A percentile compares a stretch with the other conserved stretches of the same genome.
These are phyloP conservation scores for Ctena decussata DNA, from an alignment of 2,888 invertebrate genomes.

Conservation along the genomic window DNA sequence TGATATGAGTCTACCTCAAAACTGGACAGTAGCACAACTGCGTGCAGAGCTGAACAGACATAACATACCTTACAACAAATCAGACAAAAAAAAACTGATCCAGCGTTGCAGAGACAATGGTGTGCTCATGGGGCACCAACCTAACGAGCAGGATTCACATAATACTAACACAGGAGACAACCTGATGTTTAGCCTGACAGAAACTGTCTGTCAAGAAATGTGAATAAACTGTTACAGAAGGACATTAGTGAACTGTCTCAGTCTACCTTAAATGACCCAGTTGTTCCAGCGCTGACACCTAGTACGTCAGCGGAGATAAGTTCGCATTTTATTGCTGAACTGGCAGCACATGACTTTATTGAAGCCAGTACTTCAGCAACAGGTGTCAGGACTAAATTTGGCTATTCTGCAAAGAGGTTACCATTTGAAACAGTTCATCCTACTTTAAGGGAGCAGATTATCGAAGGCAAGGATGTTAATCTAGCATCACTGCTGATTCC, in stretches of 20 bases:
- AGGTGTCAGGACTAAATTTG: too few relatives aligned
- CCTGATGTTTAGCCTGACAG: neutral
- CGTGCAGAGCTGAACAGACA: too few relatives aligned
- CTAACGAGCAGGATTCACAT: neutral
- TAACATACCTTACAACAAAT: too few relatives aligned
- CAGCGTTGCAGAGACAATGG: neutral
- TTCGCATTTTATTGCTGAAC: too few relatives aligned
- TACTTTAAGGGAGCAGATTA: too few relatives aligned
- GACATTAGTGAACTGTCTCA: neutral
- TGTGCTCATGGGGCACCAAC: neutral
- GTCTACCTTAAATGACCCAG: neutral
- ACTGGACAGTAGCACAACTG: too few relatives aligned
- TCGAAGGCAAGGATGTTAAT: conserved; percentile 15
- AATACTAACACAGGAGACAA: too few relatives aligned
- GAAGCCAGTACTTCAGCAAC: too few relatives aligned
- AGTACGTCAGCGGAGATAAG: neutral
- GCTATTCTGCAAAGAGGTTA: neutral
- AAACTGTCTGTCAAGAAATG: neutral
- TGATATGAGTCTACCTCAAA: too few relatives aligned
- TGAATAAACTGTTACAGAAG: neutral
- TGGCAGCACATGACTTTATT: too few relatives aligned
- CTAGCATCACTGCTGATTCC: neutral
- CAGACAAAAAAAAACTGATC: neutral
- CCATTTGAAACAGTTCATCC: conserved; percentile 10
- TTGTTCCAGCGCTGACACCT: neutral